Conservation (phyloP, 2,797 vertebrate genomes). For the Anisognathus igniventris region DNA sequence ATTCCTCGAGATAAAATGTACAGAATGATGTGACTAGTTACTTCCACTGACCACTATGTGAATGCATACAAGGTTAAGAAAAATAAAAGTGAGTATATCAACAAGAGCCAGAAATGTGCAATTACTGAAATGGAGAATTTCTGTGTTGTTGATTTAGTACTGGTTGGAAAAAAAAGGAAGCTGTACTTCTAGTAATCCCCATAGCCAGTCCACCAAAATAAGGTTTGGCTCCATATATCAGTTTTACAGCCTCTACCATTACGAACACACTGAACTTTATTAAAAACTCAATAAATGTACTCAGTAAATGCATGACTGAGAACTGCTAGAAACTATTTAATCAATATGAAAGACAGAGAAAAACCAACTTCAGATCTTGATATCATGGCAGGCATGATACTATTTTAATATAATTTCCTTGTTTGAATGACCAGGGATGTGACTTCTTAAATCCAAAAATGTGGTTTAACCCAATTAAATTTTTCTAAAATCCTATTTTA, state of each 20-base stretch:
- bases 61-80: not conserved
- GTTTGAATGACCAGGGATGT: not conserved
- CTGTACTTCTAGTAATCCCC: not conserved
- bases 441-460: not conserved
- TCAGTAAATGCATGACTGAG: not conserved
- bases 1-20: not conserved
- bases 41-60: not conserved
- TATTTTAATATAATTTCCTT: not conserved
- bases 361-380: not conserved
- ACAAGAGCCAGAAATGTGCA: not conserved
- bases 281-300: not conserved
- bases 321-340: not conserved
- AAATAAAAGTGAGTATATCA: not conserved
- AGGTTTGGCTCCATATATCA: not conserved
- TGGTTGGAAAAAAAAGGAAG: not conserved
- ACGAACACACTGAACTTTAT: not conserved
- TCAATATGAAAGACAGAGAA: not conserved
- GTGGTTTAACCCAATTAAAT: not conserved
- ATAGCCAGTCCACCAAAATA: not conserved
- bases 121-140: not conserved
- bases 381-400: not conserved
- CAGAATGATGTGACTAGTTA: not conserved
- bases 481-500: not conserved
- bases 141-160: not conserved
- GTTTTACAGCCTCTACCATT: not conserved